Percentiles rank a stretch among this genome's conserved stretches.
Conservation (phyloP, 2,888 invertebrate species). For the Boloria euphrosyne region DNA sequence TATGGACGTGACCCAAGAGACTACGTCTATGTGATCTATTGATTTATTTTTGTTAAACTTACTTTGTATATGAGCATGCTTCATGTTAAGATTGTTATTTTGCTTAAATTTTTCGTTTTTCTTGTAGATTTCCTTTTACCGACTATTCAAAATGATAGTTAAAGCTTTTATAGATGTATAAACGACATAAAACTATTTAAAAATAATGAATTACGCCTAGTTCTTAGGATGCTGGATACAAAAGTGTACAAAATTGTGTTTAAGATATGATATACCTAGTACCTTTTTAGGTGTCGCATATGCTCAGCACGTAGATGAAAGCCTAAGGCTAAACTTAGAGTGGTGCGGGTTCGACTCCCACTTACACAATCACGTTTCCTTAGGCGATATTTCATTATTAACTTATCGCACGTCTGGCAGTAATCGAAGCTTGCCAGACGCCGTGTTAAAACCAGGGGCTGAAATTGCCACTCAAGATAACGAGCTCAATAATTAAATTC, state of each 20-base stretch:
- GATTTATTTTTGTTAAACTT: background rate
- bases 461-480: slow-evolving; percentile 63
- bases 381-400: slow-evolving; percentile 13
- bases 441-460: slow-evolving; percentile 45
- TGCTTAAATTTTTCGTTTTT: background rate
- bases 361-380: slow-evolving; percentile 2
- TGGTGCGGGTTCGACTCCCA: slow-evolving; percentile 4
- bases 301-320: background rate
- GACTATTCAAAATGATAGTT: background rate
- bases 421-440: slow-evolving; percentile 30
- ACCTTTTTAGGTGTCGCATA: too few relatives aligned
- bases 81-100: background rate
- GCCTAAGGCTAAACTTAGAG: slow-evolving; percentile 8
- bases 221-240: too few relatives aligned
- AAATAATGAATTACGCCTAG: too few relatives aligned
- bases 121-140: background rate
- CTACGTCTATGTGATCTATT: background rate
- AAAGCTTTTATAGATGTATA: too few relatives aligned
- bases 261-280: too few relatives aligned
- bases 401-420: slow-evolving; percentile 19
- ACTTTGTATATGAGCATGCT: background rate
- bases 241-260: too few relatives aligned
- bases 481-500: slow-evolving; percentile 69
- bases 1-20: slow-evolving; percentile 22
- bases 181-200: too few relatives aligned